These are phyloP conservation scores for Tretioscincus oriximinensis DNA, from an alignment of 2,113 vertebrate species.

Conservation along the genomic window DNA sequence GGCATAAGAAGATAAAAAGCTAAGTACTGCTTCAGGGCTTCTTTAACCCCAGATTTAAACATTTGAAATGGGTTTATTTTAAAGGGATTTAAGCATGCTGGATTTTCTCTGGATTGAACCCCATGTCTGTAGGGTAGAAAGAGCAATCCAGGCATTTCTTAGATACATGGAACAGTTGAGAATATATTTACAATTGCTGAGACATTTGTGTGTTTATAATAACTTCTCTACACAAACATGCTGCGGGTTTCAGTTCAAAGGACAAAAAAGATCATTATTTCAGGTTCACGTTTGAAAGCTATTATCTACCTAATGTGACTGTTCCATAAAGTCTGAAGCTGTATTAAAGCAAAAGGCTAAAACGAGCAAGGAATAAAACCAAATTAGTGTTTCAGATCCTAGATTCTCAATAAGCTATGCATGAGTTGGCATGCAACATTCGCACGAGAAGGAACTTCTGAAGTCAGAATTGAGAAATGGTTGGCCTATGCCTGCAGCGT, in stretches of 20 bases:
- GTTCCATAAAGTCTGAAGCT: conserved; percentile 14
- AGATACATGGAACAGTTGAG: conserved; percentile 48
- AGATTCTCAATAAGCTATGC: conserved; percentile 26
- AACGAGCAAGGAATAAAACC: not conserved
- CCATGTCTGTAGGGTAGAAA: not conserved
- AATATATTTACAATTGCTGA: conserved; percentile 54
- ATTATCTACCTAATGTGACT: conserved; percentile 23
- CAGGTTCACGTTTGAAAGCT: not conserved
- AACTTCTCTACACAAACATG: conserved; percentile 58
- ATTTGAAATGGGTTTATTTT: conserved; percentile 1
- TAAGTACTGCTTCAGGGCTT: not conserved
- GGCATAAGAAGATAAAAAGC: not conserved
- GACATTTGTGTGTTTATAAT: conserved; percentile 51
- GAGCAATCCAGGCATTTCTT: conserved; percentile 42
- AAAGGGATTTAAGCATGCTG: not conserved
- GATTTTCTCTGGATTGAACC: conserved; percentile 1
- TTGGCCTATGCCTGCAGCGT: conserved; percentile 15
- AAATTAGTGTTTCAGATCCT: conserved; percentile 1
- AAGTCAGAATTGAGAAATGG: conserved; percentile 1
- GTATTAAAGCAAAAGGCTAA: conserved; percentile 37
- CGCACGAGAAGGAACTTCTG: conserved; percentile 26
- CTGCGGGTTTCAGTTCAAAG: conserved; percentile 50
- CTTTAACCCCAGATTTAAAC: not conserved
- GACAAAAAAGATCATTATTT: conserved; percentile 47
- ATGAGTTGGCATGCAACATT: conserved; percentile 2